These are phyloP conservation scores for Macquaria ambigua DNA, from an alignment of 2,113 vertebrate species.

Conservation along the genomic window DNA sequence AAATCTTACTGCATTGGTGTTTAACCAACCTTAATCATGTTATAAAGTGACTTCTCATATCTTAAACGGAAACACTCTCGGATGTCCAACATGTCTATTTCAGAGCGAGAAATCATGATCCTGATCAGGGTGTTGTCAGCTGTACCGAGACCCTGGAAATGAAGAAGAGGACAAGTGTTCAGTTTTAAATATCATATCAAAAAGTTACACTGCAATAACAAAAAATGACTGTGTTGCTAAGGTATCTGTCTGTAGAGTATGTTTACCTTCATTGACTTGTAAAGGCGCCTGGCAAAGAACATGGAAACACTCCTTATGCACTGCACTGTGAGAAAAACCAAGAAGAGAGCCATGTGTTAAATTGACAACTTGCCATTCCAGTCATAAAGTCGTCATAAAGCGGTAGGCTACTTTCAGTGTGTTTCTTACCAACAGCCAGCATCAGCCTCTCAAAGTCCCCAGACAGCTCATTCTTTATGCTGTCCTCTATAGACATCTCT, in stretches of 20 bases:
- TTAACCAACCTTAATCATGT: slow-evolving; percentile 91
- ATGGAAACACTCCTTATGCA: slow-evolving; percentile 90
- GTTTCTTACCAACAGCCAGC: slow-evolving; percentile 92
- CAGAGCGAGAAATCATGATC: slow-evolving; percentile 95
- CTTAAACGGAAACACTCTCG: slow-evolving; percentile 94
- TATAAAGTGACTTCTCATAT: slow-evolving; percentile 95
- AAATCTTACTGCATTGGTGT: background rate
- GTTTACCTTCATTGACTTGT: slow-evolving; percentile 97
- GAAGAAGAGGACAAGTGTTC: background rate
- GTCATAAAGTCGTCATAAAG: background rate
- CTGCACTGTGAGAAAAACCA: slow-evolving; percentile 85
- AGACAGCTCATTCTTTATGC: slow-evolving; percentile 94
- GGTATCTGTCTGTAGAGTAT: background rate
- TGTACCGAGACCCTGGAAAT: slow-evolving; percentile 91
- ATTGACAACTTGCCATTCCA: background rate
- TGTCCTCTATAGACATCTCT: slow-evolving; percentile 92
- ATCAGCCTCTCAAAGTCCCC: slow-evolving; percentile 97
- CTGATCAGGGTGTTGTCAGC: slow-evolving; percentile 96
- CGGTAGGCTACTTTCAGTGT: background rate
- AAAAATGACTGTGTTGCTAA: background rate
- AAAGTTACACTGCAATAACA: background rate
- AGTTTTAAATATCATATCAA: background rate
- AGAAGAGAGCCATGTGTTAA: slow-evolving; percentile 36
- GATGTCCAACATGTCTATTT: slow-evolving; percentile 97
- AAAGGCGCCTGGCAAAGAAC: slow-evolving; percentile 94